These are phyloP conservation scores for Oreocharis arfaki DNA, from an alignment of 2,113 vertebrate species.

Conservation along the genomic window DNA sequence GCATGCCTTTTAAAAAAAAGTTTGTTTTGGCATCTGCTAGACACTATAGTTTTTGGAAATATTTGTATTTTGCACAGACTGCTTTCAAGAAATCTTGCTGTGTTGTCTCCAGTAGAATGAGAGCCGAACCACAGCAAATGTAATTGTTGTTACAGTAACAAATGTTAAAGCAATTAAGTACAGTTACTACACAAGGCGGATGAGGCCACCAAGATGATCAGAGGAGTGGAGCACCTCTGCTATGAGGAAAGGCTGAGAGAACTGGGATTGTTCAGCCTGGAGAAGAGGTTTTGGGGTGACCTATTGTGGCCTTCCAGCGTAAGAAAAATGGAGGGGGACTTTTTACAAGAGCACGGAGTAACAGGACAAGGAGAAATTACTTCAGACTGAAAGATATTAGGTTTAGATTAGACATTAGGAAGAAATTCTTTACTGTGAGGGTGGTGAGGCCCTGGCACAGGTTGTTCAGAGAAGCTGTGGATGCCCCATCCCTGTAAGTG, in stretches of 20 bases:
- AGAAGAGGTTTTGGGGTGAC: neutral
- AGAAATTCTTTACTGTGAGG: neutral
- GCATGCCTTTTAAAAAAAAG: neutral
- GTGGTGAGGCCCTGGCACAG: neutral
- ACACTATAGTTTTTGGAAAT: neutral
- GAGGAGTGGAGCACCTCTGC: neutral
- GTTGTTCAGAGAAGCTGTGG: neutral
- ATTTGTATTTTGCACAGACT: neutral
- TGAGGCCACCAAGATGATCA: neutral
- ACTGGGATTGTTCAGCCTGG: neutral
- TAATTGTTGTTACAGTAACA: neutral
- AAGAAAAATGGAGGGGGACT: neutral
- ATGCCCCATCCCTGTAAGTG: neutral
- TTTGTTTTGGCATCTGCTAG: neutral
- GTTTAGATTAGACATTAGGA: neutral
- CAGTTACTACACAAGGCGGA: neutral
- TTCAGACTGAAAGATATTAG: neutral
- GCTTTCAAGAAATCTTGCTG: neutral
- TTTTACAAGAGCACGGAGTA: neutral
- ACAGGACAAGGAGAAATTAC: neutral
- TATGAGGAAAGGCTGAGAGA: neutral
- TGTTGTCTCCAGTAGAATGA: neutral
- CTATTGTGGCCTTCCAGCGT: neutral
- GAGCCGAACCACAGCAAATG: neutral
- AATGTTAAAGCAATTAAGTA: neutral